Evolutionary conservation across 2,113 vertebrate species (phyloP), one percentile per base, ranked within the genome.

Genomic region (Piaya cayana): DNA sequence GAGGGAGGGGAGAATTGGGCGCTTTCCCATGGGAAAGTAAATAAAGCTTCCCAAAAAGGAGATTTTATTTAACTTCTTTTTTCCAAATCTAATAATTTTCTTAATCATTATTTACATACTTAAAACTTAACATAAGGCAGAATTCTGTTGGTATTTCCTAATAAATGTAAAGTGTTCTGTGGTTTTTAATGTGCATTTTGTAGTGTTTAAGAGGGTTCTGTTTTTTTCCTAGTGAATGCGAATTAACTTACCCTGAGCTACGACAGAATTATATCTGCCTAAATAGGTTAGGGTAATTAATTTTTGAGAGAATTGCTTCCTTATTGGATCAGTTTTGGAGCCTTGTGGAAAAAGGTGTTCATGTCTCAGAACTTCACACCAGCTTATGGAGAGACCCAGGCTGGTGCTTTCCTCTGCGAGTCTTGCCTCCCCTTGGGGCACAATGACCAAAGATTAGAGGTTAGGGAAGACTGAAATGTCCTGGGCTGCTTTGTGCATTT

Each of bases 11-110:
- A 90, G 84, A 89, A 64, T 82, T 91, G 82, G n/a, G 39, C 19
- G 30, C 74, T 94, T 96, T 95, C 90, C 93, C 93, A 82, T 91
- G 90, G 67, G 90, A 94, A 95, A 94, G 58, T 62, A 79, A 90
- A 77, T 42, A 69, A 32, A 84, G 10, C 71, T 96, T 94, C 26
- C 55, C 34, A 2, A 69, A 64, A 59, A 79, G 26, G n/a, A 55
- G 13, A 22, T 32, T 36, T 12, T 80, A 47, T 36, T 39, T 17
- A 30, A 12, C 11, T 11, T 47, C 36, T 43, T 36, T 19, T 26
- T 5, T 2, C 15, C 18, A 36, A 69, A 26, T 55, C 9, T 10
- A 49, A 9, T 87, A 10, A 53, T 68, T 72, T 60, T 92, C 42
- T 75, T 52, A 55, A 64, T 84, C 2, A 3, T 60, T 25, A 56